Conservation (phyloP, 2,888 invertebrate genomes). For the Nephrotoma guestfalica region DNA sequence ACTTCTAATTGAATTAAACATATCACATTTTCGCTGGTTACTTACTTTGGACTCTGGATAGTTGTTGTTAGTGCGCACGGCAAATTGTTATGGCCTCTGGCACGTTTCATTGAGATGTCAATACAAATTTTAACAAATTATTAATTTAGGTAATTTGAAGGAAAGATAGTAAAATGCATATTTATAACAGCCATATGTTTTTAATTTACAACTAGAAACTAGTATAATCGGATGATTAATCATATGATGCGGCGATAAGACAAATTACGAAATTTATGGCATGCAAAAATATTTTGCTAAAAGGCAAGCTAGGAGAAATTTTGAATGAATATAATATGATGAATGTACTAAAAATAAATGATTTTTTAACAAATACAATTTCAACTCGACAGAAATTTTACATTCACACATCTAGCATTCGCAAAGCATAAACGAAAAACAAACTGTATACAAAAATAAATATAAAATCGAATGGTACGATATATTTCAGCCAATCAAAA, state of each 20-base stretch:
- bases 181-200: no score
- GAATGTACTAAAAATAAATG: not conserved
- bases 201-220: no score
- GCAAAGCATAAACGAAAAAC: not conserved
- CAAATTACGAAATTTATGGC: no score
- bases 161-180: no score
- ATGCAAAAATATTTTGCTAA: not conserved
- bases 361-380: not conserved
- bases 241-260: no score
- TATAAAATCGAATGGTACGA: conserved; percentile 4
- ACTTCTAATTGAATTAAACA: not conserved
- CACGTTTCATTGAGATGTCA: not conserved
- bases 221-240: no score
- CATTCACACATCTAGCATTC: not conserved
- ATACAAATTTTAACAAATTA: no score
- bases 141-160: no score
- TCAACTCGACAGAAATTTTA: not conserved
- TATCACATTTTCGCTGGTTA: not conserved
- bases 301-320: not conserved
- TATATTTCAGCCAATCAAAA: conserved; percentile 1
- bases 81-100: not conserved
- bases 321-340: not conserved
- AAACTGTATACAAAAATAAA: not conserved
- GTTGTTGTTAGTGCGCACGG: not conserved
- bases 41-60: not conserved